A percentile compares a stretch with the other conserved stretches of the same genome.
Evolutionary conservation across 2,888 invertebrate species (phyloP).

Genomic region (Laothoe populi): DNA sequence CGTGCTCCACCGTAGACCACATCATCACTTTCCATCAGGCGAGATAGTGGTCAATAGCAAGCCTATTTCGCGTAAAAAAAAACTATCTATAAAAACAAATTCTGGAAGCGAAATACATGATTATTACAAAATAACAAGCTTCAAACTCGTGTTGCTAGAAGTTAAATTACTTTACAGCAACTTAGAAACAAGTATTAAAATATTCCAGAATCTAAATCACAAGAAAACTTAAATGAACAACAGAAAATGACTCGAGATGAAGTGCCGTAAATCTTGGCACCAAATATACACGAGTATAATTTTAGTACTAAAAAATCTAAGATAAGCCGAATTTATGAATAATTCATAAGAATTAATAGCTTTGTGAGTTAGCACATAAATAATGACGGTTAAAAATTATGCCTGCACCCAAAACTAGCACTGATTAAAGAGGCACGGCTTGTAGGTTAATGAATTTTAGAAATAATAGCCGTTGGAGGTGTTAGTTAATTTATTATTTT

Average conservation of each 20-base stretch:
- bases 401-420: slow-evolving; percentile 33
- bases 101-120: too few species aligned
- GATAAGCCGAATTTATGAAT: slow-evolving; percentile 43
- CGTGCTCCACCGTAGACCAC: too few species aligned
- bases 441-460: slow-evolving; percentile 12
- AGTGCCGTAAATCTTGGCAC: slow-evolving; percentile 36
- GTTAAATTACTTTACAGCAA: not conserved
- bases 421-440: slow-evolving; percentile 20
- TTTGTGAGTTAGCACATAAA: slow-evolving; percentile 43
- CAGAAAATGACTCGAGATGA: slow-evolving; percentile 9
- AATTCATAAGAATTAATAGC: slow-evolving; percentile 46
- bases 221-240: not conserved
- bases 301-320: slow-evolving; percentile 35
- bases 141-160: not conserved
- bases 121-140: too few species aligned
- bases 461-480: slow-evolving; percentile 7
- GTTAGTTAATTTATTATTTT: slow-evolving; percentile 15
- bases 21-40: too few species aligned
- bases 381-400: slow-evolving; percentile 38
- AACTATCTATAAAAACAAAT: too few species aligned
- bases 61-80: too few species aligned
- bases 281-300: slow-evolving; percentile 20
- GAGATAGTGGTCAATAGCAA: too few species aligned
- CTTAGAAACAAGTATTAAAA: not conserved
- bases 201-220: not conserved